A percentile compares a stretch with the other conserved stretches of the same genome.
phyloP scores from a whole-genome alignment of 2,113 vertebrate genomes.

The Notiomystis cincta region DNA sequence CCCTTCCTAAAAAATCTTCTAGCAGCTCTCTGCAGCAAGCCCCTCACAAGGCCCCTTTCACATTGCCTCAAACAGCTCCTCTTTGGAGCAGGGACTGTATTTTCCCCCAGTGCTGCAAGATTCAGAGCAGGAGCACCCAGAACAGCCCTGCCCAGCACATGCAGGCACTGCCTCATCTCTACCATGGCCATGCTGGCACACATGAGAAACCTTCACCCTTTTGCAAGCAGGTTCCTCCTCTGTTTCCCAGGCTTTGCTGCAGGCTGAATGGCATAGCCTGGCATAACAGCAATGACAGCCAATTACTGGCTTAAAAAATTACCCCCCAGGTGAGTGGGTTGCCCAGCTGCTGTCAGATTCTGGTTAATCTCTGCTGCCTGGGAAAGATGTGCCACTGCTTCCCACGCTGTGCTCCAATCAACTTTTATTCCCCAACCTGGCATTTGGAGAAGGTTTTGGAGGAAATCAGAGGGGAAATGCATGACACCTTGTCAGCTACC shows the following conservation, averaged over 20 bases:
- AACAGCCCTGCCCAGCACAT: neutral
- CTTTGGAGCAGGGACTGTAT: neutral
- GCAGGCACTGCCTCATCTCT: neutral
- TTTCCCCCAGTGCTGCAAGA: neutral
- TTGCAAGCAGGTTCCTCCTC: neutral
- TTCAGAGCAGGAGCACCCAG: neutral
- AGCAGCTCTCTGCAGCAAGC: neutral
- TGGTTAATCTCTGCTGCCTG: neutral
- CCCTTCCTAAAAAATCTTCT: neutral
- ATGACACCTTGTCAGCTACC: rapidly evolving
- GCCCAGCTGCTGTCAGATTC: constrained; percentile 11
- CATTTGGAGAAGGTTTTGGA: neutral
- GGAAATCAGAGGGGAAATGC: neutral
- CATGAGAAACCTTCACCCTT: neutral
- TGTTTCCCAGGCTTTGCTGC: neutral
- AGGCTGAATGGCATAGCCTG: neutral
- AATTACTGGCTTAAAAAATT: constrained; percentile 25
- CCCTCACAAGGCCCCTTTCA: neutral
- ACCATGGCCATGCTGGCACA: neutral
- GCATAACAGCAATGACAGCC: neutral
- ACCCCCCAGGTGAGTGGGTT: neutral
- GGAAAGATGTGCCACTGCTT: neutral
- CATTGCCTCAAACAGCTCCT: neutral
- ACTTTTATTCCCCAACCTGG: neutral
- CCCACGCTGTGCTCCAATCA: rapidly evolving